Evolutionary conservation across 2,113 vertebrate species (phyloP).

Genomic region (Austrofundulus limnaeus): DNA sequence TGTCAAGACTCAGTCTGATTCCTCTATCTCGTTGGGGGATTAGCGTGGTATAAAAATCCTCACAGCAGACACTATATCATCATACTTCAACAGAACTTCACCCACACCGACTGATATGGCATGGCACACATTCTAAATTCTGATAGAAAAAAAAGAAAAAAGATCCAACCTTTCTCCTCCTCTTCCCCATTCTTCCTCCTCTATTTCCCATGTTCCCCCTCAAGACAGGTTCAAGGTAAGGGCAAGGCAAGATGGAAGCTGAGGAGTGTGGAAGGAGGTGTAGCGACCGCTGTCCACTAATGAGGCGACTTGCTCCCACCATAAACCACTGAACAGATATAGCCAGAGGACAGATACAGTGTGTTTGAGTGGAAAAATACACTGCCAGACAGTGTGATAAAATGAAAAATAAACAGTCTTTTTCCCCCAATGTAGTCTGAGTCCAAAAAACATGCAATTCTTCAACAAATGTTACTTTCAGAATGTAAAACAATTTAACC

Average conservation of each 20-base stretch:
- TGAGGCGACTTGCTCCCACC: conserved; percentile 52
- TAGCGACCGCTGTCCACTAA: conserved; percentile 63
- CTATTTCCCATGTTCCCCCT: conserved; percentile 31
- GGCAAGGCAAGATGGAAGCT: conserved; percentile 52
- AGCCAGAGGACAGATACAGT: conserved; percentile 35
- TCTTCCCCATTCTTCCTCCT: conserved; percentile 25
- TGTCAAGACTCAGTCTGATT: conserved; percentile 25
- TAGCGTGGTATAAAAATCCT: conserved; percentile 3
- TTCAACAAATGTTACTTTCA: no score
- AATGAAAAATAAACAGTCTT: no score
- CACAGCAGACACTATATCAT: conserved; percentile 23
- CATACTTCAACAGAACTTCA: conserved; percentile 28
- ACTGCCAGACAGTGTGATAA: not conserved
- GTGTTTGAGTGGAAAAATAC: conserved; percentile 10
- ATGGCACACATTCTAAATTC: conserved; percentile 1
- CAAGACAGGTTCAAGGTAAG: conserved; percentile 70
- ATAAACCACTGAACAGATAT: conserved; percentile 58
- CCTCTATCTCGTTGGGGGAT: conserved; percentile 8
- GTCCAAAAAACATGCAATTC: no score
- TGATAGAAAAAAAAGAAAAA: conserved; percentile 17
- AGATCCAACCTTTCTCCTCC: conserved; percentile 25
- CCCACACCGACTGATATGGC: conserved; percentile 11
- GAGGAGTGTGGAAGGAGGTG: conserved; percentile 48
- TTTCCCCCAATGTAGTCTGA: no score
- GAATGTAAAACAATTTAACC: no score